phyloP scores from a whole-genome alignment of 2,113 vertebrate species.

The Himantopus leucocephalus region DNA sequence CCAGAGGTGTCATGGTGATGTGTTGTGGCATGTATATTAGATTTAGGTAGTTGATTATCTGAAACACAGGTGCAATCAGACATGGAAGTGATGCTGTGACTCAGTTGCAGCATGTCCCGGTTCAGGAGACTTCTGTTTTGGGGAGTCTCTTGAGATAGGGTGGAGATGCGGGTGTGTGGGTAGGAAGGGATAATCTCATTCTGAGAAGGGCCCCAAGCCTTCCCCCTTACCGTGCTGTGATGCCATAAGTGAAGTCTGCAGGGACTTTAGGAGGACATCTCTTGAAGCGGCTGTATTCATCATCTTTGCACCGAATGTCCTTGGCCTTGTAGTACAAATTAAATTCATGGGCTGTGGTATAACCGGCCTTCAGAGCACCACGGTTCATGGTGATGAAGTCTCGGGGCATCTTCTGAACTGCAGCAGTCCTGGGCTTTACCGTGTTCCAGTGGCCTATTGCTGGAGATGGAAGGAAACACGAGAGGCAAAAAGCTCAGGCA shows the following conservation, averaged over 20 bases:
- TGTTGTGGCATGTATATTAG: not conserved
- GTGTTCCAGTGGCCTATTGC: slow-evolving; percentile 83
- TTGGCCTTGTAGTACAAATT: slow-evolving; percentile 77
- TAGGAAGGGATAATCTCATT: not conserved
- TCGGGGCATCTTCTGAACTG: slow-evolving; percentile 2
- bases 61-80: not conserved
- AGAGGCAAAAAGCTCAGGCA: not conserved
- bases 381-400: slow-evolving; percentile 83
- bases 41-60: not conserved
- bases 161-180: not conserved
- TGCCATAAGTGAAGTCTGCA: slow-evolving; percentile 73
- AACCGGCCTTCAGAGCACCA: slow-evolving; percentile 76
- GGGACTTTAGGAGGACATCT: not conserved
- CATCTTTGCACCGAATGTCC: slow-evolving; percentile 32
- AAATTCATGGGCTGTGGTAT: slow-evolving; percentile 77
- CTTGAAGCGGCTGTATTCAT: not conserved
- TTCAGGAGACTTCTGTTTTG: not conserved
- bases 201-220: not conserved
- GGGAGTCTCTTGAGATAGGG: not conserved
- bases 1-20: not conserved
- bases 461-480: not conserved
- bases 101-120: not conserved
- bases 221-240: slow-evolving; percentile 73
- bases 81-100: not conserved
- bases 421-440: not conserved